Evolutionary conservation across 2,113 vertebrate species (phyloP).

Genomic region (Burhinus oedicnemus): DNA sequence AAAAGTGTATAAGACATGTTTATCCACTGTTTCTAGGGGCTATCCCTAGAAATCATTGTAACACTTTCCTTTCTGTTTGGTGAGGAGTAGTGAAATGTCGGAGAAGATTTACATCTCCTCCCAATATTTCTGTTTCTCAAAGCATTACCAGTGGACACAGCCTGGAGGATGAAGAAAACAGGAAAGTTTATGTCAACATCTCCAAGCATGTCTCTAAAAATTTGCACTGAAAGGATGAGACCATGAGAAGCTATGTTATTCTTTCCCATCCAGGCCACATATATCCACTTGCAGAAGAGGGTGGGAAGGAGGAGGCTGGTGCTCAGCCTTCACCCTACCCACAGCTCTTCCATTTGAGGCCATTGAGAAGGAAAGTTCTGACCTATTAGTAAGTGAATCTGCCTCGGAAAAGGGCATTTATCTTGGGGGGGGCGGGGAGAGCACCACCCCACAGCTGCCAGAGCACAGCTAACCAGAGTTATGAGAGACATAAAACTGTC

Average conservation of each 20-base stretch:
- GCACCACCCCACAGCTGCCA: background rate
- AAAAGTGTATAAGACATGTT: background rate
- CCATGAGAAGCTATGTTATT: background rate
- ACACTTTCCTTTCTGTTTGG: background rate
- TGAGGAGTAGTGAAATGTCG: background rate
- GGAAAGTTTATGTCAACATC: background rate
- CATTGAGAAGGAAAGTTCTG: background rate
- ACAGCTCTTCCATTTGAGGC: background rate
- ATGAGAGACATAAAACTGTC: constrained; percentile 19
- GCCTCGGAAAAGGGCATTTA: background rate
- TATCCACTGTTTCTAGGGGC: background rate
- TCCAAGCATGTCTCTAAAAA: background rate
- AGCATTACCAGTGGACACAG: background rate
- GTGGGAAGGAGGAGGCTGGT: background rate
- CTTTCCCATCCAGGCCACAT: background rate
- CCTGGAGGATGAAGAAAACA: background rate
- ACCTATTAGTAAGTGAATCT: background rate
- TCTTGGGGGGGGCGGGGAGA: background rate
- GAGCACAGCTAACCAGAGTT: background rate
- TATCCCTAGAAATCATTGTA: background rate
- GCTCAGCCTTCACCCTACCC: background rate
- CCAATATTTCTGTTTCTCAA: background rate
- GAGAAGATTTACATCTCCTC: background rate
- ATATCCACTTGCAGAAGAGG: background rate
- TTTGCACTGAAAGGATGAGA: background rate